These are phyloP conservation scores for Delichon dasypus DNA, from an alignment of 2,797 vertebrate species.

Conservation along the genomic window DNA sequence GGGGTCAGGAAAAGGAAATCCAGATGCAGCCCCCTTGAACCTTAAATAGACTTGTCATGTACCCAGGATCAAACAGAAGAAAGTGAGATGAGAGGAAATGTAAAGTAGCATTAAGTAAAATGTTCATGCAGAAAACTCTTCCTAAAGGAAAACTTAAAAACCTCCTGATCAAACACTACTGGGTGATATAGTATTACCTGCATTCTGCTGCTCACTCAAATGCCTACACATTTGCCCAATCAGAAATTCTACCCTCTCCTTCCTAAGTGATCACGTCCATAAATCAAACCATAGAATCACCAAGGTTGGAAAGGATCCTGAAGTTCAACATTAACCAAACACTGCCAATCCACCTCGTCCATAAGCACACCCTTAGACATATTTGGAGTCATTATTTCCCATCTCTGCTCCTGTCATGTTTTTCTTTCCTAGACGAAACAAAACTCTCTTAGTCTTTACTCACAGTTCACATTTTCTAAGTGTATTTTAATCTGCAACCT, in stretches of 20 bases:
- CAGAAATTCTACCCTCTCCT: not conserved
- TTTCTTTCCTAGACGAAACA: not conserved
- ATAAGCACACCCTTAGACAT: not conserved
- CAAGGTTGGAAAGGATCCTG: not conserved
- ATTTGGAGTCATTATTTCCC: not conserved
- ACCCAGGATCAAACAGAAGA: not conserved
- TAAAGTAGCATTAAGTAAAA: not conserved
- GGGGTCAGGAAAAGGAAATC: not conserved
- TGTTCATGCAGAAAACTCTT: not conserved
- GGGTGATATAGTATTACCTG: not conserved
- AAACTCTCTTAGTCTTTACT: not conserved
- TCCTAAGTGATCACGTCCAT: rapidly evolving
- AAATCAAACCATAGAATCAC: not conserved
- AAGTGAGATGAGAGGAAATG: not conserved
- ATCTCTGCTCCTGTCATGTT: not conserved
- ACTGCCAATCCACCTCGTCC: not conserved
- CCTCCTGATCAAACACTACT: not conserved
- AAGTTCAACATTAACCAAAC: not conserved
- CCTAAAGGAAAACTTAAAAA: not conserved
- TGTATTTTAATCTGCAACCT: not conserved
- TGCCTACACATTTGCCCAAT: not conserved
- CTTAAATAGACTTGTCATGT: not conserved
- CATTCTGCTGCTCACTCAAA: not conserved
- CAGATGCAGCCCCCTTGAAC: not conserved
- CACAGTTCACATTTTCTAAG: not conserved